A percentile compares a stretch with the other conserved stretches of the same genome.
Conservation (phyloP, 1,140 invertebrate species). For the Zaprionus africanus region DNA sequence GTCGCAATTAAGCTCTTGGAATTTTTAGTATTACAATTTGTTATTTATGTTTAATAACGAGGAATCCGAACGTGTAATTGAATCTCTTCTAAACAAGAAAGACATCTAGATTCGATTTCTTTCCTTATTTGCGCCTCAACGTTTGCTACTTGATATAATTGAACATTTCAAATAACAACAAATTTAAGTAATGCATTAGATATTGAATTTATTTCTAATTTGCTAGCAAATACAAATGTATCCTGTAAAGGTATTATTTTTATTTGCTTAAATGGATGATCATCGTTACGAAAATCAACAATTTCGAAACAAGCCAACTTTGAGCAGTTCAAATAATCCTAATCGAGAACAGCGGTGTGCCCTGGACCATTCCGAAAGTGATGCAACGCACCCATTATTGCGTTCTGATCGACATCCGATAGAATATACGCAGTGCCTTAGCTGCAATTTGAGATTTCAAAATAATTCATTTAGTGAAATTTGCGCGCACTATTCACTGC, state of each 20-base stretch:
- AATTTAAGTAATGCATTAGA: neutral
- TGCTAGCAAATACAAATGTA: neutral
- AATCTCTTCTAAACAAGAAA: too few relatives aligned
- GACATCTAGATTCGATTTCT: too few relatives aligned
- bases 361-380: slow-evolving; percentile 58
- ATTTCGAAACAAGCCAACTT: neutral
- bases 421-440: slow-evolving; percentile 59
- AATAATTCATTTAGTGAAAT: slow-evolving; percentile 59
- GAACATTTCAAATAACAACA: too few relatives aligned
- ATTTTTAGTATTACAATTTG: too few relatives aligned
- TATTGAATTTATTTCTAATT: neutral
- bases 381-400: slow-evolving; percentile 71
- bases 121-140: too few relatives aligned
- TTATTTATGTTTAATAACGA: too few relatives aligned
- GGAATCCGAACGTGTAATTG: too few relatives aligned
- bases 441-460: slow-evolving; percentile 50
- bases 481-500: slow-evolving; percentile 60
- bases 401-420: slow-evolving; percentile 56
- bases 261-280: neutral
- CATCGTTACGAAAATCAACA: neutral
- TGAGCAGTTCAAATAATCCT: neutral
- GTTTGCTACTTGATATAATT: too few relatives aligned
- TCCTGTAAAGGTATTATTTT: neutral
- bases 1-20: neutral
- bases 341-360: neutral